Percentiles rank a stretch among this genome's conserved stretches.
These are phyloP conservation scores for Thyatira batis DNA, from an alignment of 2,888 invertebrate genomes.

Conservation along the genomic window DNA sequence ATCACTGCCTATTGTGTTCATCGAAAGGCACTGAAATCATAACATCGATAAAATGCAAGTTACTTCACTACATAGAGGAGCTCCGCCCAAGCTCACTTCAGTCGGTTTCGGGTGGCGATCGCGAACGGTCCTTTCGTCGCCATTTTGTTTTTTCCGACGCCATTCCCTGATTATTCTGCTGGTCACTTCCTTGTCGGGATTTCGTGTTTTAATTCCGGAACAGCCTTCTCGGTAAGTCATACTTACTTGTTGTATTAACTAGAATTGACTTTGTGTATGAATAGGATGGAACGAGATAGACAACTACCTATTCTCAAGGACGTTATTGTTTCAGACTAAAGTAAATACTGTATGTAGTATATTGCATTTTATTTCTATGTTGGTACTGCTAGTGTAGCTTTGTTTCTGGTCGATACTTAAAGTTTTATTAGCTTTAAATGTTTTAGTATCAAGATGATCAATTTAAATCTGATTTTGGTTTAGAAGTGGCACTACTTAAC, in stretches of 20 bases:
- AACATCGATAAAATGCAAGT: slow-evolving; percentile 9
- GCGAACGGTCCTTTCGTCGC: slow-evolving; percentile 49
- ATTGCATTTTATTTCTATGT: background rate
- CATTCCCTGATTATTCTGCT: slow-evolving; percentile 44
- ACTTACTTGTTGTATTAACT: background rate
- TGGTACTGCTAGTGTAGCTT: background rate
- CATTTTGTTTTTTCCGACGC: slow-evolving; percentile 55
- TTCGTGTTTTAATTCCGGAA: background rate
- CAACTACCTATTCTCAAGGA: slow-evolving; percentile 25
- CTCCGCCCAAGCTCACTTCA: slow-evolving; percentile 65
- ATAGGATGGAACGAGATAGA: slow-evolving; percentile 7
- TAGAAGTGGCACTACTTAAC: too few relatives aligned
- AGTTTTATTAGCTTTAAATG: background rate
- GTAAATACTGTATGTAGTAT: slow-evolving; percentile 3
- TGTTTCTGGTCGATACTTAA: background rate
- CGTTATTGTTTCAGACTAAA: slow-evolving; percentile 30
- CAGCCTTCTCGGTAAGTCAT: background rate
- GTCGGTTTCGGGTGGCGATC: slow-evolving; percentile 56
- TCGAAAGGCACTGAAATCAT: background rate
- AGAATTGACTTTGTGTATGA: background rate
- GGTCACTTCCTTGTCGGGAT: slow-evolving; percentile 46
- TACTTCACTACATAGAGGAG: slow-evolving; percentile 26
- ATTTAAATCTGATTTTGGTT: too few relatives aligned
- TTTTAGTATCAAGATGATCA: too few relatives aligned
- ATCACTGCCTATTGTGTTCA: background rate